Percentiles rank a stretch among this genome's conserved stretches.
phyloP scores from a whole-genome alignment of 2,888 invertebrate genomes.

The Drosophila affinis region DNA sequence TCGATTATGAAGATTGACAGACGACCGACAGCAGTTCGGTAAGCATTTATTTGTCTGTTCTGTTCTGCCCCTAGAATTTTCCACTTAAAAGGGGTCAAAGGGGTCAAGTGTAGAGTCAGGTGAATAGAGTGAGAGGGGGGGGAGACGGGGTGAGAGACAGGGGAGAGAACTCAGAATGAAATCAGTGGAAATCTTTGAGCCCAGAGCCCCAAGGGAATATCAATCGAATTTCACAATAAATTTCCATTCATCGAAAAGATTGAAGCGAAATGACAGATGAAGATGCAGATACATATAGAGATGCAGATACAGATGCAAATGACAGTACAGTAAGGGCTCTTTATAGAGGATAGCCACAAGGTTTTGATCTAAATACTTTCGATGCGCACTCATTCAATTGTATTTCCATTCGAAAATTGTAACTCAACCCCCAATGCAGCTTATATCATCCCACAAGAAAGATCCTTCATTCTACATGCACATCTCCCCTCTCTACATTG shows the following conservation, averaged over 20 bases:
- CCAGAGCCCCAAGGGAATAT: background rate
- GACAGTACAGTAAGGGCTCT: too few relatives aligned
- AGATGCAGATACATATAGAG: background rate
- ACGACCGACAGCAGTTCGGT: background rate
- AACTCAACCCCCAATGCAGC: too few relatives aligned
- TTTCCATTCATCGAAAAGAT: slow-evolving; percentile 1
- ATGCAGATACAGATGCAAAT: too few relatives aligned
- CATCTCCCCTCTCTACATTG: too few relatives aligned
- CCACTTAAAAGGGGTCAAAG: background rate
- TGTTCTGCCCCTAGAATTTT: background rate
- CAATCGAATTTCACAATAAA: background rate
- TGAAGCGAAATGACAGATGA: background rate
- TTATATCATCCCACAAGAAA: too few relatives aligned
- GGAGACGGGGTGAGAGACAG: background rate
- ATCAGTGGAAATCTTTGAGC: background rate
- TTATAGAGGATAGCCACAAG: background rate
- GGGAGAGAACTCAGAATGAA: background rate
- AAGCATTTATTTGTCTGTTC: background rate
- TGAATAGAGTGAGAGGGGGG: background rate
- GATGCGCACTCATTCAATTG: background rate
- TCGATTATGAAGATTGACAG: slow-evolving; percentile 41
- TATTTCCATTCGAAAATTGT: too few relatives aligned
- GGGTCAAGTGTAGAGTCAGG: background rate
- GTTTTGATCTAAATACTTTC: background rate
- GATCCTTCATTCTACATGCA: too few relatives aligned